A percentile compares a stretch with the other conserved stretches of the same genome.
phyloP scores from a whole-genome alignment of 2,888 invertebrate species.

The Cephus rjabovi region DNA sequence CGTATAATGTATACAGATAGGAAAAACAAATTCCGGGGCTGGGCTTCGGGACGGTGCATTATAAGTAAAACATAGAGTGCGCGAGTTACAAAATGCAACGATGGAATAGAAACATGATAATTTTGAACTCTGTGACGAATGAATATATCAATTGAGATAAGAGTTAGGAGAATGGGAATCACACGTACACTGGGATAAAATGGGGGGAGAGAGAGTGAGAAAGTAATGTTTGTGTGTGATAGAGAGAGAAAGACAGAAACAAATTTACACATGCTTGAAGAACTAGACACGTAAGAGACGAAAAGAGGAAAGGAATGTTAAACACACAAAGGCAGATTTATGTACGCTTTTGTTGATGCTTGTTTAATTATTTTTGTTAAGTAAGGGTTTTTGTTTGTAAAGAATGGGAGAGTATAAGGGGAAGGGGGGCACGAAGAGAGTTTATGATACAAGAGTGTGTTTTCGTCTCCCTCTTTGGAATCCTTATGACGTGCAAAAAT shows the following conservation, averaged over 20 bases:
- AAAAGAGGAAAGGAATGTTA: constrained; percentile 6
- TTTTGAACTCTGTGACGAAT: constrained; percentile 7
- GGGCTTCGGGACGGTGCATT: constrained; percentile 58
- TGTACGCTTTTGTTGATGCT: constrained; percentile 54
- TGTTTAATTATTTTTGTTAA: constrained; percentile 54
- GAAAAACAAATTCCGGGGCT: constrained; percentile 50
- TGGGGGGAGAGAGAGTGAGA: neutral
- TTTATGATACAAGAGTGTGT: neutral
- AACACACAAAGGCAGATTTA: constrained; percentile 28
- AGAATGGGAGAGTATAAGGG: constrained; percentile 20
- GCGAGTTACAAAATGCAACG: constrained; percentile 18
- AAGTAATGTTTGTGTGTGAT: neutral
- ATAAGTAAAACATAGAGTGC: constrained; percentile 21
- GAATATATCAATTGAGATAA: constrained; percentile 32
- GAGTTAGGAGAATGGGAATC: neutral
- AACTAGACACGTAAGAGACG: neutral
- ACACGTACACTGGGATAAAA: neutral
- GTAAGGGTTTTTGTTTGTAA: constrained; percentile 16
- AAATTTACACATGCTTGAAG: neutral
- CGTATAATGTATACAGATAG: constrained; percentile 39
- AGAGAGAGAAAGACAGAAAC: neutral
- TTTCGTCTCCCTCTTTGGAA: neutral
- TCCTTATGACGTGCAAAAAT: neutral
- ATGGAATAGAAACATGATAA: constrained; percentile 20
- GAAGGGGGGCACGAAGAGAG: constrained; percentile 14